Conservation (phyloP, 2,888 invertebrate genomes). For the Sarcophaga caerulescens region DNA sequence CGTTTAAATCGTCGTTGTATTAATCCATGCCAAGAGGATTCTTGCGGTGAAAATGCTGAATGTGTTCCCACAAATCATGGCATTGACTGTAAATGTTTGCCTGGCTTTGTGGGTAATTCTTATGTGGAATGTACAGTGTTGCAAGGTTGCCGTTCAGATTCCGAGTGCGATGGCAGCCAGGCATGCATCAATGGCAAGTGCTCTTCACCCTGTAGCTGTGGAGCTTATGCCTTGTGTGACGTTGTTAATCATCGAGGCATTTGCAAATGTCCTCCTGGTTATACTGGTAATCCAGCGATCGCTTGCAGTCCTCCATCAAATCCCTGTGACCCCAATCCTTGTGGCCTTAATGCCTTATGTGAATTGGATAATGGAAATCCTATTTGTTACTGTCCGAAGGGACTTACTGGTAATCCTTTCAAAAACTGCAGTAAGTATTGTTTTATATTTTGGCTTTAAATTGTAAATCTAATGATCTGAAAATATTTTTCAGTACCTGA, state of each 20-base stretch:
- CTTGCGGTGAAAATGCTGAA: slow-evolving; percentile 91
- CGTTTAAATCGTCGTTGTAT: slow-evolving; percentile 91
- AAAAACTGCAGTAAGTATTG: slow-evolving; percentile 91
- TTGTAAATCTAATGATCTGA: background rate
- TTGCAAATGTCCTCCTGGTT: slow-evolving; percentile 92
- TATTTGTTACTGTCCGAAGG: slow-evolving; percentile 94
- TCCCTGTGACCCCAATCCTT: slow-evolving; percentile 92
- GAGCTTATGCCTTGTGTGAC: slow-evolving; percentile 90
- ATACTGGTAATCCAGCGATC: slow-evolving; percentile 88
- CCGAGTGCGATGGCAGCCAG: slow-evolving; percentile 88
- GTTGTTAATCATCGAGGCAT: slow-evolving; percentile 89
- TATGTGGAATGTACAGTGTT: slow-evolving; percentile 86
- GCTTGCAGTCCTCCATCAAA: slow-evolving; percentile 89
- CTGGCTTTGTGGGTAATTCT: slow-evolving; percentile 89
- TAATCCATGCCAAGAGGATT: slow-evolving; percentile 89
- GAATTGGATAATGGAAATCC: slow-evolving; percentile 92
- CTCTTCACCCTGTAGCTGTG: slow-evolving; percentile 89
- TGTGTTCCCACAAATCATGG: slow-evolving; percentile 89
- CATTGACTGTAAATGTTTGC: slow-evolving; percentile 88
- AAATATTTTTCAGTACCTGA: slow-evolving; percentile 88
- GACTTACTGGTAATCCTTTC: slow-evolving; percentile 94
- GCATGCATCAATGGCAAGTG: slow-evolving; percentile 90
- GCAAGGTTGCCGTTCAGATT: slow-evolving; percentile 87
- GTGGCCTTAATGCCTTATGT: slow-evolving; percentile 92
- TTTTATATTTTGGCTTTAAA: background rate